Percentiles rank a stretch among this genome's conserved stretches.
Evolutionary conservation across 2,888 invertebrate species (phyloP).

Genomic region (Campoplex capitator): DNA sequence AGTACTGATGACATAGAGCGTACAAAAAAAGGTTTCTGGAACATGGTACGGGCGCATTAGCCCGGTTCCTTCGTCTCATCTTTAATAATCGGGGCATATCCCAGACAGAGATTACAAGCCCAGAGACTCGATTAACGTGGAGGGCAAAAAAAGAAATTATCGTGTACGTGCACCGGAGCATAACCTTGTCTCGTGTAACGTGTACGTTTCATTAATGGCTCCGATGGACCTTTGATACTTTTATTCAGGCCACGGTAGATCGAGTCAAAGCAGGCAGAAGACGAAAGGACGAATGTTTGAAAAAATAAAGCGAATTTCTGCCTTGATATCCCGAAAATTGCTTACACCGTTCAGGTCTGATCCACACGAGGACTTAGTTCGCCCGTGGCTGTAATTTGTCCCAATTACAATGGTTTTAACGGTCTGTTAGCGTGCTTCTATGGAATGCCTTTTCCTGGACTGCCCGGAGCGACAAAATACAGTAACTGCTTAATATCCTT

Average conservation of each 20-base stretch:
- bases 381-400: conserved; percentile 58
- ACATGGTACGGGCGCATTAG: conserved; percentile 22
- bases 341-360: conserved; percentile 59
- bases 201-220: conserved; percentile 41
- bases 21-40: conserved; percentile 14
- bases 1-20: not conserved
- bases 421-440: conserved; percentile 22
- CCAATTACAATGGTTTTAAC: conserved; percentile 52
- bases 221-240: conserved; percentile 24
- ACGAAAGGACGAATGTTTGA: not conserved
- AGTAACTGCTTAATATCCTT: conserved; percentile 58
- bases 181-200: conserved; percentile 2
- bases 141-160: conserved; percentile 4
- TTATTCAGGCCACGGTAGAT: conserved; percentile 13
- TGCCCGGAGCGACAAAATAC: conserved; percentile 40
- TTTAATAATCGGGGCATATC: conserved; percentile 38
- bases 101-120: conserved; percentile 33
- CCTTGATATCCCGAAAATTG: conserved; percentile 52
- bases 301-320: conserved; percentile 14
- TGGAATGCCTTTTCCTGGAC: conserved; percentile 29
- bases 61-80: conserved; percentile 21
- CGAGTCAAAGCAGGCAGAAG: not conserved
- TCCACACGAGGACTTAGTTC: conserved; percentile 40
- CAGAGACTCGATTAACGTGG: conserved; percentile 37
- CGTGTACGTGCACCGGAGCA: conserved; percentile 4